Base-by-base conservation (phyloP, 2,113 vertebrate species). In the Hippocampus zosterae region DNA sequence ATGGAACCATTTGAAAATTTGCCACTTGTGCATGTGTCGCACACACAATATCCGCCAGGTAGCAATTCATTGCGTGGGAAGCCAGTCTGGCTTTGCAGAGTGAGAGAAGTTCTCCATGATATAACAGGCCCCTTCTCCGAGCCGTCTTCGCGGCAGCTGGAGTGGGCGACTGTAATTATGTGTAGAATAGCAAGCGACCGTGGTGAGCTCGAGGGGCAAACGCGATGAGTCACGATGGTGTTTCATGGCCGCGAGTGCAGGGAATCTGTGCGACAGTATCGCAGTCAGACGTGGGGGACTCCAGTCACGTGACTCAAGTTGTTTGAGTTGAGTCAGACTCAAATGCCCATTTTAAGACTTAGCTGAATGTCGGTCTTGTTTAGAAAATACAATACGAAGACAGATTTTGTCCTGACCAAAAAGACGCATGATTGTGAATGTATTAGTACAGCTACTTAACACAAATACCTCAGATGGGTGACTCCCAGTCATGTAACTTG, bases 221-320 rank as follows among this genome's bases (percentile, higher is more conserved):
- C 81, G 62, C 73, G 71, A 74, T 82, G 87, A 89, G 79, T 85
- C 86, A 86, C 71, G 83, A 80, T 74, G 81, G 77, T 81, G 75
- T 77, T 83, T 74, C 64, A 70, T 68, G 73, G 69, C 71, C 11
- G 33, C 33, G 33, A 8, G 12, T 44, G 79, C 33, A 65, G 72
- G 82, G 69, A 53, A 16, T 25, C 5, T 5, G 9, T 2, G 10
- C 8, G 68, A 71, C 75, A 55, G 19, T 44, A 37, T 37, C 33
- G 33, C 1, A n/a, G 52, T 53, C 52, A 23, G 21, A 53, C 2
- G 21, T n/a, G 15, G 7, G 50, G 19, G 7, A 53, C 21, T 53
- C 52, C 8, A n/a, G 52, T 23, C 52, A n/a, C 52, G 4, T 53
- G 52, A 53, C 48, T 50, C 19, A 37, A 37, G 33, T 37, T 37